Percentiles rank a stretch among this genome's conserved stretches.
phyloP scores from a whole-genome alignment of 2,797 vertebrate genomes.

The Aselliscus stoliczkanus region DNA sequence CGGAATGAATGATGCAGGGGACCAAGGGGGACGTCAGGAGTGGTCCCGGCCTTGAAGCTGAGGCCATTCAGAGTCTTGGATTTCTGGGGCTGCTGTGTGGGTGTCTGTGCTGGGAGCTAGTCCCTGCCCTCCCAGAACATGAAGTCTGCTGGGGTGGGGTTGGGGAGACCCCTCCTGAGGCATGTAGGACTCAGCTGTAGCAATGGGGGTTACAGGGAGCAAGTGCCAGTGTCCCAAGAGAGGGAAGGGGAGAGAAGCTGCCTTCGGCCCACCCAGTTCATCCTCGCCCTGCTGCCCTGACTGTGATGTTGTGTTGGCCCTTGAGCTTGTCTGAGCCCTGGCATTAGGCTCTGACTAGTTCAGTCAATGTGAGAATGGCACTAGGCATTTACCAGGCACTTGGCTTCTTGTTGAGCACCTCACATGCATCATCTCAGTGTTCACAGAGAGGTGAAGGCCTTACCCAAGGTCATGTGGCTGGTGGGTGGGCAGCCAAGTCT shows the following conservation, averaged over 20 bases:
- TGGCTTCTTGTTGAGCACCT: not conserved
- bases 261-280: fast-evolving
- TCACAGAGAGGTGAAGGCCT: not conserved
- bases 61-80: fast-evolving
- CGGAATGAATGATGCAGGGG: fast-evolving
- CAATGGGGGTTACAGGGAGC: not conserved
- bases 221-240: not conserved
- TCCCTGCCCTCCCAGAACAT: not conserved
- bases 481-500: not conserved
- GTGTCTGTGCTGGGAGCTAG: not conserved
- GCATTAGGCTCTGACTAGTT: not conserved
- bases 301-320: not conserved
- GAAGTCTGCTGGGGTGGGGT: not conserved
- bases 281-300: fast-evolving
- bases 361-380: fast-evolving
- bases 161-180: not conserved
- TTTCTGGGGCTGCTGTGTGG: not conserved
- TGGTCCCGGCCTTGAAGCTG: not conserved
- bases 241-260: not conserved
- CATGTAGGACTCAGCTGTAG: not conserved
- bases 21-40: fast-evolving
- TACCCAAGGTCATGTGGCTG: not conserved
- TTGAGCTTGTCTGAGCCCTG: not conserved
- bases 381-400: fast-evolving
- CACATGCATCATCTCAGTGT: fast-evolving